A percentile compares a stretch with the other conserved stretches of the same genome.
These are phyloP conservation scores for Artibeus jamaicensis DNA, from an alignment of 2,797 vertebrate species.

Conservation along the genomic window DNA sequence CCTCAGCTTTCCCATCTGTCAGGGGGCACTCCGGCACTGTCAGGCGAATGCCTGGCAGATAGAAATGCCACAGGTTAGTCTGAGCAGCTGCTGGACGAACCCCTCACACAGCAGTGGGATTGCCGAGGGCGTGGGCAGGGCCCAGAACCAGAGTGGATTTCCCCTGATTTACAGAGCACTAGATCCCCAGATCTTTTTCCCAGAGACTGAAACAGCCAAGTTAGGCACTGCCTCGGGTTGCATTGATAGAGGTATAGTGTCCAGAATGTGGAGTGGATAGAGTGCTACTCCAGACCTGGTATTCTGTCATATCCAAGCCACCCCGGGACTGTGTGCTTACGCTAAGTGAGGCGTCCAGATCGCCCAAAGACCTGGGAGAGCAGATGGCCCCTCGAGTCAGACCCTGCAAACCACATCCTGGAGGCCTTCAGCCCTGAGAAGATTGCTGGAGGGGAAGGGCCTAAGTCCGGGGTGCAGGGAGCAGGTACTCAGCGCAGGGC, in stretches of 20 bases:
- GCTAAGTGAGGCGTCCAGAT: background rate
- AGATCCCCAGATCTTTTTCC: background rate
- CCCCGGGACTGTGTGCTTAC: background rate
- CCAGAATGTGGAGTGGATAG: background rate
- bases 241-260: background rate
- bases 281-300: background rate
- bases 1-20: background rate
- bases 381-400: background rate
- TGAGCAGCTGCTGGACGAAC: background rate
- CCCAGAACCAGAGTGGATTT: background rate
- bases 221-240: background rate
- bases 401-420: background rate
- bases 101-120: background rate
- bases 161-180: background rate
- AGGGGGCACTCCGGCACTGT: background rate
- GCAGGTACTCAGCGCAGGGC: background rate
- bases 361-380: background rate
- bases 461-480: background rate
- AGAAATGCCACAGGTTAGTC: background rate
- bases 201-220: background rate
- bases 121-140: background rate
- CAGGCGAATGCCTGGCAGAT: background rate
- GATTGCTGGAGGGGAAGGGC: background rate
- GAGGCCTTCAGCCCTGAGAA: background rate
- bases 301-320: background rate